Base-by-base conservation (phyloP, 1,140 invertebrate species). In the Aphelenchoides besseyi region DNA sequence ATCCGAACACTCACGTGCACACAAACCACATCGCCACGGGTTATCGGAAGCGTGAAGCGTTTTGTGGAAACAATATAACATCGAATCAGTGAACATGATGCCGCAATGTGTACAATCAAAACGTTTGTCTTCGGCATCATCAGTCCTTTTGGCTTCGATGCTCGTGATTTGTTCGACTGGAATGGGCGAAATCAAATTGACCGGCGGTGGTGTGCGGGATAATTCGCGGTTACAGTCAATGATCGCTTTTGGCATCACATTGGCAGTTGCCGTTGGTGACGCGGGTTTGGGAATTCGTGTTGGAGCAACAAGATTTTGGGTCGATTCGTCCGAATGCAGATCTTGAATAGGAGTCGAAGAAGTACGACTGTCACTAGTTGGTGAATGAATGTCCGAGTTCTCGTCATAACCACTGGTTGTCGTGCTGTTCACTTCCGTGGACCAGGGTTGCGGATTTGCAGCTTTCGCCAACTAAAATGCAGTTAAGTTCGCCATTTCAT, bases 1-100 rank as follows among this genome's bases (percentile, higher is more conserved):
- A 82, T 95, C 94, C 82, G 89, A 91, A 85, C 92, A 94, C 80
- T 91, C 90, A 85, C 94, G 91, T 30, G 93, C 93, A 85, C 95
- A 97, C 76, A 96, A 92, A 87, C 97, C 97, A 86, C 95, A 97
- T 86, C 94, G 94, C 93, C 93, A 97, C 0, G 94, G 94, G 87
- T 96, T 94, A 72, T 92, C 91, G 78, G 95, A 92, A 74, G 92
- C 94, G 87, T 97, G 95, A 85, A 95, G 92, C 73, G 94, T 94
- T 87, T 95, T 96, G 87, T 97, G 95, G 59, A 97, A 88, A 86
- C 96, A 94, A 86, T 96, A 97, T 33, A 97, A 88, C 0, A 93
- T 96, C 81, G 92, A 91, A 87, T 97, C 94, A 1, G 92, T 92
- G 86, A 95, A 97, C 3, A 92, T 90, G 73, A 97, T 95, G 73